Conservation (phyloP, 2,797 vertebrate species). For the Poecilia gillii region DNA sequence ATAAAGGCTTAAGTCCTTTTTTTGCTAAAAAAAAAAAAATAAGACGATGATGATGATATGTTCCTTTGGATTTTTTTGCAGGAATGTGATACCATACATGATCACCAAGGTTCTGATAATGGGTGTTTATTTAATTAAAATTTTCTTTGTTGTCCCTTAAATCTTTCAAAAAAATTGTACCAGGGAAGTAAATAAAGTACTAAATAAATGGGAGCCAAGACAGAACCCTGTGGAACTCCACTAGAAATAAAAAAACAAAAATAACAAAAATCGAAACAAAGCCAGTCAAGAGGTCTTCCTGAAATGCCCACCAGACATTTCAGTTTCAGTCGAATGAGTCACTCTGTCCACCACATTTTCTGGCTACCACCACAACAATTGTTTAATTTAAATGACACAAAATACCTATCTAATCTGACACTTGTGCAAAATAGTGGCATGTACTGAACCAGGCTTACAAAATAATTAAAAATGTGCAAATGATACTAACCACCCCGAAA, state of each 20-base stretch:
- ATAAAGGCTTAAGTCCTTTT: background rate
- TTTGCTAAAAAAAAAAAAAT: too few relatives aligned
- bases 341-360: background rate
- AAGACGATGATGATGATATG: too few relatives aligned
- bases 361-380: background rate
- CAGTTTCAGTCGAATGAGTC: background rate
- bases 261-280: background rate
- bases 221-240: background rate
- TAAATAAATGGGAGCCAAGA: background rate
- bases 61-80: background rate
- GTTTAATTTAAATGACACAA: background rate
- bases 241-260: background rate
- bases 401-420: background rate
- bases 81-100: background rate
- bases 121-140: background rate
- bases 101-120: background rate
- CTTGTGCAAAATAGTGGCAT: background rate
- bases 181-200: background rate
- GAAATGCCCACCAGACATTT: background rate
- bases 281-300: background rate
- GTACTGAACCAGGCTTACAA: conserved; percentile 20
- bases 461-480: conserved; percentile 29
- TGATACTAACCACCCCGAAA: conserved; percentile 12
- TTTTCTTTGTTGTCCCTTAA: background rate
- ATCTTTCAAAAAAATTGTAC: background rate